phyloP scores from a whole-genome alignment of 2,888 invertebrate species.

The Brachyopa scutellaris region DNA sequence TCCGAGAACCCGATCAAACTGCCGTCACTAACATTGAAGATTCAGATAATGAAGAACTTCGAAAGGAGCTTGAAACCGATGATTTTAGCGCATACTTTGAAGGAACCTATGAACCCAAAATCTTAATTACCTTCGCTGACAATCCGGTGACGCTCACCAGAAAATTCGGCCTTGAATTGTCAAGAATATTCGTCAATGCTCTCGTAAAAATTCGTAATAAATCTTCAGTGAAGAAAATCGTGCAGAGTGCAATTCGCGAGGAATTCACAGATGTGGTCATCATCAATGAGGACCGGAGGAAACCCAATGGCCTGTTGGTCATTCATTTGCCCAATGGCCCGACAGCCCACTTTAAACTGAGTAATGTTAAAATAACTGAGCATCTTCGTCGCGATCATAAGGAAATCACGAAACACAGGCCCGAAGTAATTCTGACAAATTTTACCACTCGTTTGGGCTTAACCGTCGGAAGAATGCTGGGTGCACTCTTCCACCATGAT shows the following conservation, averaged over 20 bases:
- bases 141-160: constrained; percentile 94
- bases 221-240: constrained; percentile 95
- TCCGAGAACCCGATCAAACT: constrained; percentile 96
- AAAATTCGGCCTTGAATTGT: constrained; percentile 95
- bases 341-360: constrained; percentile 97
- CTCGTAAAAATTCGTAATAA: constrained; percentile 92
- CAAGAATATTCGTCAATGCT: constrained; percentile 95
- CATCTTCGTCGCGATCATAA: constrained; percentile 90
- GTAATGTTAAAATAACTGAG: constrained; percentile 94
- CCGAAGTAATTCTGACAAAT: constrained; percentile 97
- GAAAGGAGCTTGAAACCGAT: constrained; percentile 89
- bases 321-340: constrained; percentile 98
- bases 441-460: constrained; percentile 97
- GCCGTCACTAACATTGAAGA: constrained; percentile 89
- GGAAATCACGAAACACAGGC: constrained; percentile 93
- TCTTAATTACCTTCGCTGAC: constrained; percentile 97
- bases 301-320: constrained; percentile 95
- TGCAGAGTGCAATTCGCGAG: constrained; percentile 90
- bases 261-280: constrained; percentile 94
- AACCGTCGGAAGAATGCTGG: constrained; percentile 95
- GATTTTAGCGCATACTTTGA: constrained; percentile 94
- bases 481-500: constrained; percentile 96
- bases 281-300: constrained; percentile 96
- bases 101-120: constrained; percentile 94
- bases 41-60: constrained; percentile 89